Base-by-base conservation (phyloP, 1,140 invertebrate genomes). In the Popillia japonica region DNA sequence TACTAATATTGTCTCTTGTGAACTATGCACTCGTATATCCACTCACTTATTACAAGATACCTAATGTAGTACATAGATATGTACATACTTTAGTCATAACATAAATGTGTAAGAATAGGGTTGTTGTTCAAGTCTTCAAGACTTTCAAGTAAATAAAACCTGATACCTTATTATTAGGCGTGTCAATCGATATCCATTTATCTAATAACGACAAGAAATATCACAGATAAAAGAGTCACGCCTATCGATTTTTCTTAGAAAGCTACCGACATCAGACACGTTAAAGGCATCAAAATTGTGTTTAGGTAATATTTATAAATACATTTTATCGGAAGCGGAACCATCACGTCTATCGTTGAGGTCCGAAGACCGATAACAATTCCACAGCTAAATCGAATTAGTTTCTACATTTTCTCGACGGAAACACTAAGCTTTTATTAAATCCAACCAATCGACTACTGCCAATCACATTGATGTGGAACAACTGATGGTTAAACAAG, bases 281-380 rank as follows among this genome's bases (percentile, higher is more conserved):
- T 27, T 68, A 14, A 68, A 68, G 61, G 10, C 22, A 68, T 68
- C 61, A 68, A 68, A 68, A 34, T 68, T 22, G 61, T 68, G 27
- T 68, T 68, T 68, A 34, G 27, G 61, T 68, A 34, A 34, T 68
- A 68, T 68, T 68, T 68, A 68, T 68, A 68, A 34, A 68, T 68
- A 68, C 8, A 34, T 20, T 27, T 68, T 68, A 23, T 68, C 61
- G 61, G 61, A 68, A 68, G 27, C 8, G 22, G 22, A 68, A 68
- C 61, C 10, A 68, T 68, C 61, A 14, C 22, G 27, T 68, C 61
- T 22, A 9, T 9, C 61, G 61, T 68, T 34, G 22, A 3, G 27
- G 48, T 27, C 22, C 61, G 17, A 27, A 22, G 22, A 27, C 61
- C 61, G 61, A 34, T 68, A 68, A 68, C 22, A 68, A 68, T 68